These are phyloP conservation scores for Mesocentrotus franciscanus DNA, from an alignment of 53 echinoderm and acorn worm genomes.

Conservation along the genomic window DNA sequence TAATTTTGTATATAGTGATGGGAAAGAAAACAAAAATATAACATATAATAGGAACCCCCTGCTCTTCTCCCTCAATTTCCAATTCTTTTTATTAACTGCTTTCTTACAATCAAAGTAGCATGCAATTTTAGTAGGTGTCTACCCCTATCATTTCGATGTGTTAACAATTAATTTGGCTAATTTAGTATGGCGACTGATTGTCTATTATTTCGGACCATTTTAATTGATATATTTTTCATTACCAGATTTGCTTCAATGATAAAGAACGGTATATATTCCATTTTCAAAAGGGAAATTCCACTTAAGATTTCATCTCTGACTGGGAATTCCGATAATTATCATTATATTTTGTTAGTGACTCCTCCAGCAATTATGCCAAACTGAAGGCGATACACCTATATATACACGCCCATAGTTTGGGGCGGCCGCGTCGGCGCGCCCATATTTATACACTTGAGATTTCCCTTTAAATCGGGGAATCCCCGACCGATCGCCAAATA, in stretches of 20 bases:
- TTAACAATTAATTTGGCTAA: too few species aligned
- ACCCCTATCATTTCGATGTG: too few species aligned
- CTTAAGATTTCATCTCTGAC: not conserved
- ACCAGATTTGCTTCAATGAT: too few species aligned
- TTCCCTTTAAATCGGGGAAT: slow-evolving; percentile 8
- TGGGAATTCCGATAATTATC: not conserved
- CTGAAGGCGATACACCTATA: not conserved
- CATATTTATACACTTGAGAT: not conserved
- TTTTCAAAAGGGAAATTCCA: not conserved
- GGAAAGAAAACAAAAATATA: not conserved
- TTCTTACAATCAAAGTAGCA: not conserved
- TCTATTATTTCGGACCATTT: too few species aligned
- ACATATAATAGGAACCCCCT: not conserved
- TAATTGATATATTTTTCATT: too few species aligned
- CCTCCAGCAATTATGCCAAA: not conserved
- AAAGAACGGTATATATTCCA: too few species aligned
- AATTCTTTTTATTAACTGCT: not conserved
- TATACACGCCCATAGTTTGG: not conserved
- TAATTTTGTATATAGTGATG: not conserved
- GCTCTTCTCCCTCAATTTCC: not conserved
- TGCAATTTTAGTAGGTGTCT: too few species aligned
- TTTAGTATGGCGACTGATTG: too few species aligned
- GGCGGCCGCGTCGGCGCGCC: not conserved
- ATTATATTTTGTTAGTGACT: not conserved
- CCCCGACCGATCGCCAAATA: not conserved